Conservation (phyloP, 2,797 vertebrate species). For the Eptatretus atami region DNA sequence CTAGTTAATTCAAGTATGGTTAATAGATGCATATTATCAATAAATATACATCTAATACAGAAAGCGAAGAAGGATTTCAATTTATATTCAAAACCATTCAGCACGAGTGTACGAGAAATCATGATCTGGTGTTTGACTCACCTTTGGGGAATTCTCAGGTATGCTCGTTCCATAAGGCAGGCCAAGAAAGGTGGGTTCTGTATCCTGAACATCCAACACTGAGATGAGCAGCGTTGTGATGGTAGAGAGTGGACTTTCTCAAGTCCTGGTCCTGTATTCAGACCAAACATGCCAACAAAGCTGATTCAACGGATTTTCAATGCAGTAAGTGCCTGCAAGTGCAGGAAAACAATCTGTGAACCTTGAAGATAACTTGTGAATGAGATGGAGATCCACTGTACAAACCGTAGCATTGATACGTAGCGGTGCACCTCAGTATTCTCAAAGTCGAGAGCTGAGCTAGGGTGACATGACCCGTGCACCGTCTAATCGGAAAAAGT, state of each 20-base stretch:
- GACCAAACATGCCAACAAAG: neutral
- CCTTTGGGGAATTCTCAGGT: constrained; percentile 46
- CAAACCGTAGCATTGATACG: constrained; percentile 82
- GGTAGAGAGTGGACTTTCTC: constrained; percentile 40
- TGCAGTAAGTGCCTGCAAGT: neutral
- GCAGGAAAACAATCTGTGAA: neutral
- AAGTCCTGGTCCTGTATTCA: constrained; percentile 59
- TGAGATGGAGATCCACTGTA: neutral
- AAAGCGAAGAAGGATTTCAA: no score
- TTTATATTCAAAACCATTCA: no score
- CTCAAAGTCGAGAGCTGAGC: constrained; percentile 49
- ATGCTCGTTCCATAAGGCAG: constrained; percentile 90
- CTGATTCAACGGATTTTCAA: neutral
- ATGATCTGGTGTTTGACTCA: constrained; percentile 17
- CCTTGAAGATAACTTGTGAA: constrained; percentile 1
- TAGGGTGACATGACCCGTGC: constrained; percentile 43
- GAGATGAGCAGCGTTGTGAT: constrained; percentile 63
- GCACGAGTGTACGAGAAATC: no score
- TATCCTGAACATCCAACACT: constrained; percentile 83
- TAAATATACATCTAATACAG: no score
- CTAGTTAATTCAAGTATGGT: no score
- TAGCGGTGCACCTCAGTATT: constrained; percentile 44
- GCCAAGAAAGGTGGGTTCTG: constrained; percentile 86
- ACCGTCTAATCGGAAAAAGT: constrained; percentile 66
- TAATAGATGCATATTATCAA: no score